These are phyloP conservation scores for Sylvilagus floridanus DNA, from an alignment of 2,797 vertebrate genomes.

Conservation along the genomic window DNA sequence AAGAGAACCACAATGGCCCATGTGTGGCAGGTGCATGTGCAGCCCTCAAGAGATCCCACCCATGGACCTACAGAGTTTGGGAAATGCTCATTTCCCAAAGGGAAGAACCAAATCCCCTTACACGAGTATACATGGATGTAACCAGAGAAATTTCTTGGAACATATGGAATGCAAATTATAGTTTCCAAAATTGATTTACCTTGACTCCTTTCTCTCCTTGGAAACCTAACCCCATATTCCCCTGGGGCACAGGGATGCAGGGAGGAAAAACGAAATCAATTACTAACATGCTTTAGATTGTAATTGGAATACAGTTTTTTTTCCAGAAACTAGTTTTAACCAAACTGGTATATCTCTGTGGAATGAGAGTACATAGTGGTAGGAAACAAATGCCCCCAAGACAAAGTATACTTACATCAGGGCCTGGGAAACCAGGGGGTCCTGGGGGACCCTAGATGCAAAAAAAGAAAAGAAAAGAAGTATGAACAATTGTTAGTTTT, in stretches of 20 bases:
- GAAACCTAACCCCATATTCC: constrained; percentile 93
- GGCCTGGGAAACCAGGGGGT: constrained; percentile 91
- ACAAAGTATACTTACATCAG: constrained; percentile 89
- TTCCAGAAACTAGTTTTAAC: constrained; percentile 40
- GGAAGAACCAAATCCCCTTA: constrained; percentile 43
- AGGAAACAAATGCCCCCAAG: neutral
- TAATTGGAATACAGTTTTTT: constrained; percentile 21
- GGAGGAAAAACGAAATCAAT: constrained; percentile 82
- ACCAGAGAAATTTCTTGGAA: constrained; percentile 30
- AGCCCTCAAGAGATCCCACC: neutral
- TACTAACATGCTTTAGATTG: constrained; percentile 46
- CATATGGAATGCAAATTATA: constrained; percentile 4
- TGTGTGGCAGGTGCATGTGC: neutral
- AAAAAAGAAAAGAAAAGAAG: constrained; percentile 30
- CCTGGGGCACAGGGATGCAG: constrained; percentile 86
- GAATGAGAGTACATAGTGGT: neutral
- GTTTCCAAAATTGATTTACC: constrained; percentile 87
- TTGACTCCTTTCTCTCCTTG: constrained; percentile 96
- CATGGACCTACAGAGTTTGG: neutral
- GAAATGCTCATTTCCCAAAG: constrained; percentile 33
- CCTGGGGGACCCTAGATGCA: constrained; percentile 91
- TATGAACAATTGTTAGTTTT: constrained; percentile 32
- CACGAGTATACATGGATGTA: neutral
- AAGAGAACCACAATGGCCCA: constrained; percentile 23
- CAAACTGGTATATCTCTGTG: constrained; percentile 57